Conservation (phyloP, 2,888 invertebrate genomes). For the Epirrhoe alternata region DNA sequence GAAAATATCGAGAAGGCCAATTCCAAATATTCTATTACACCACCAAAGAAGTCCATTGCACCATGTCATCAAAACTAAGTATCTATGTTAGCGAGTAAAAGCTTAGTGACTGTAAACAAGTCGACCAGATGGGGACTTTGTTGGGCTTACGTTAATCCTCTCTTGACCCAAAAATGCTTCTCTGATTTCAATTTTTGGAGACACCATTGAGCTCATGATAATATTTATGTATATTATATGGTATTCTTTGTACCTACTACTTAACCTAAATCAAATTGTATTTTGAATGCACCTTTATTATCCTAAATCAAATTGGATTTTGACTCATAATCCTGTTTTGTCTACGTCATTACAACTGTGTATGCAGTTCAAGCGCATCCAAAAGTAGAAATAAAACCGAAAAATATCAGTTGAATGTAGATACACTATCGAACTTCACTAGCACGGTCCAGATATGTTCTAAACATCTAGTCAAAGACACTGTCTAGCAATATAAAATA, state of each 20-base stretch:
- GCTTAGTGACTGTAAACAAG: neutral
- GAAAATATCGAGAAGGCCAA: no score
- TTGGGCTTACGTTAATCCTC: slow-evolving; percentile 30
- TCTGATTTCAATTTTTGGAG: slow-evolving; percentile 20
- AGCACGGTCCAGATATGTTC: neutral
- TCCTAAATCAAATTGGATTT: no score
- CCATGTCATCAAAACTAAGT: neutral
- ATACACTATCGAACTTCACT: neutral
- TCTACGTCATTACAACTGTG: no score
- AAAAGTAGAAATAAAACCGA: no score
- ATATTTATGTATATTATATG: neutral
- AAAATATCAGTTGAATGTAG: no score
- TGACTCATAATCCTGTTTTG: no score
- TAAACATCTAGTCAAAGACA: neutral
- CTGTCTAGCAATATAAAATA: neutral
- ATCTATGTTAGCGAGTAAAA: neutral
- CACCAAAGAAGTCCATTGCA: neutral
- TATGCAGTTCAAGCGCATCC: no score
- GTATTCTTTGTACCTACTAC: neutral
- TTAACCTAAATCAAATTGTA: neutral
- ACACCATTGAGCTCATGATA: slow-evolving; percentile 3
- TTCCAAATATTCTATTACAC: no score
- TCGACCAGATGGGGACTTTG: neutral
- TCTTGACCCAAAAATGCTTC: slow-evolving; percentile 33
- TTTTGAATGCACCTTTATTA: no score